Conservation (phyloP, 2,888 invertebrate species). For the Cephus sareptanus region DNA sequence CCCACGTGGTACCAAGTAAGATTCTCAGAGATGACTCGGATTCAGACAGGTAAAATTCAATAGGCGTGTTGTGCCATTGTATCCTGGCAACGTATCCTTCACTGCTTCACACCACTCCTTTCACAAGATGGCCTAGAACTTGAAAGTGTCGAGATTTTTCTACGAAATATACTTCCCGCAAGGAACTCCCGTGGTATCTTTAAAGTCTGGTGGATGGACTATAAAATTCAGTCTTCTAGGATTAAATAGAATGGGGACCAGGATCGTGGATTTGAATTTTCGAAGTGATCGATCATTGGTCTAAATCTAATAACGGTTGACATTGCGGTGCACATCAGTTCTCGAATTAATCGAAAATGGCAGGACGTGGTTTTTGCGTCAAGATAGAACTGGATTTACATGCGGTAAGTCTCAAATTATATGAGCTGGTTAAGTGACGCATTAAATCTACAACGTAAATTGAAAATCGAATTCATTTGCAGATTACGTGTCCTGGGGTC, state of each 20-base stretch:
- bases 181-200: not conserved
- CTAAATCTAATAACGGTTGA: constrained; percentile 10
- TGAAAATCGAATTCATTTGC: constrained; percentile 28
- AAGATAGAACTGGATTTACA: constrained; percentile 58
- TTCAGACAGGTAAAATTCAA: constrained; percentile 25
- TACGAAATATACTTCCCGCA: not conserved
- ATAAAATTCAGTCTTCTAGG: constrained; percentile 8
- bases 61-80: constrained; percentile 41
- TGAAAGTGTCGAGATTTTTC: constrained; percentile 8
- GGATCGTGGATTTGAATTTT: not conserved
- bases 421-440: not conserved
- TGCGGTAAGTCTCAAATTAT: constrained; percentile 48
- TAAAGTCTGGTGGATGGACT: not conserved
- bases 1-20: not conserved
- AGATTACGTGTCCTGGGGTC: constrained; percentile 88
- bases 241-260: constrained; percentile 11
- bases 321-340: not conserved
- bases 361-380: constrained; percentile 58
- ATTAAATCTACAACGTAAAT: not conserved
- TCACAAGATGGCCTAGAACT: constrained; percentile 29
- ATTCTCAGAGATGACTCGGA: not conserved
- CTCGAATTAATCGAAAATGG: constrained; percentile 38
- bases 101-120: not conserved
- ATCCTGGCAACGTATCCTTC: constrained; percentile 41
- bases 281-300: constrained; percentile 9